Percentiles rank a stretch among this genome's conserved stretches.
Evolutionary conservation across 2,797 vertebrate species (phyloP).

Genomic region (Phyllotis vaccarum): DNA sequence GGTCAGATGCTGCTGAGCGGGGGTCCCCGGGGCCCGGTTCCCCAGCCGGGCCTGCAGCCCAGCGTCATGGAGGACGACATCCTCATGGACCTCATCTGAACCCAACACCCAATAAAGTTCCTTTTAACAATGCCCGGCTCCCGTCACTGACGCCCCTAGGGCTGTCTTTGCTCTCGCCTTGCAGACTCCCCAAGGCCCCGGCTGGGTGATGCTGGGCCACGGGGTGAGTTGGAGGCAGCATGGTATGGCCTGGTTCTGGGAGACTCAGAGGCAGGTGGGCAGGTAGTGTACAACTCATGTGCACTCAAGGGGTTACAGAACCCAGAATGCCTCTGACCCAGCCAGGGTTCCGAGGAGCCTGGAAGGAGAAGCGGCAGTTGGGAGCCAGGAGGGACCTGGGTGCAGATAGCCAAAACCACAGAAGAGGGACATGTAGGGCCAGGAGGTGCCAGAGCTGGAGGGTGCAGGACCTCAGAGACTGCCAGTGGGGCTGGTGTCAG

Average conservation of each 20-base stretch:
- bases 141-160: slow-evolving; percentile 80
- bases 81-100: slow-evolving; percentile 94
- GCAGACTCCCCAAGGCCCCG: slow-evolving; percentile 15
- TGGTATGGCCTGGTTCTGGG: background rate
- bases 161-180: slow-evolving; percentile 45
- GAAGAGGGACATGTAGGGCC: background rate
- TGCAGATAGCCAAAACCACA: background rate
- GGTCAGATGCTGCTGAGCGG: slow-evolving; percentile 94
- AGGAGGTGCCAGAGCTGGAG: background rate
- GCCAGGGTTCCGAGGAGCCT: background rate
- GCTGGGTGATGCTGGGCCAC: background rate
- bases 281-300: background rate
- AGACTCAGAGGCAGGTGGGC: background rate
- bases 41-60: slow-evolving; percentile 92
- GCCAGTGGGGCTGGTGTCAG: background rate
- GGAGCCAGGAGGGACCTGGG: background rate
- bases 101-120: slow-evolving; percentile 83
- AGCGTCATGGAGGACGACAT: slow-evolving; percentile 96
- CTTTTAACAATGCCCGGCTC: slow-evolving; percentile 80
- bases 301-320: background rate
- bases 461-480: no score
- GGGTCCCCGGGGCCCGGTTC: slow-evolving; percentile 91
- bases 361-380: background rate
- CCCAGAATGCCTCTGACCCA: background rate
- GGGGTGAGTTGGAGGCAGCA: slow-evolving; percentile 33